Percentiles rank a stretch among this genome's conserved stretches.
Evolutionary conservation across 2,113 vertebrate species (phyloP).

Genomic region (Odontophorus gujanensis): DNA sequence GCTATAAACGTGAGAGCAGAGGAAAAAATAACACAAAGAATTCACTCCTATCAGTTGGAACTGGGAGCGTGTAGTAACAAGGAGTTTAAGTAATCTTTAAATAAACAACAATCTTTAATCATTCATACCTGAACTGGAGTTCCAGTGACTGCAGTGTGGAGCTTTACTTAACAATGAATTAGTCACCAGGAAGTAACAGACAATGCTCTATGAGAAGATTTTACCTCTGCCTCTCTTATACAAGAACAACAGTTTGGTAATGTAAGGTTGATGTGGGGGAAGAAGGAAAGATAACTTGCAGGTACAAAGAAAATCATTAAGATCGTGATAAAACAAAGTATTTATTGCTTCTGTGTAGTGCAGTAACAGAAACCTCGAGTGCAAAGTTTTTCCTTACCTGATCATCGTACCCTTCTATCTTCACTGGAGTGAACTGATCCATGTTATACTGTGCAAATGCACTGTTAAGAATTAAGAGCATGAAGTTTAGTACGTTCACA

Average conservation of each 20-base stretch:
- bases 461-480: slow-evolving; percentile 72
- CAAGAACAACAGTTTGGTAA: not conserved
- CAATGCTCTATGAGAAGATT: not conserved
- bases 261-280: not conserved
- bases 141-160: not conserved
- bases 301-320: not conserved
- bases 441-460: slow-evolving; percentile 98
- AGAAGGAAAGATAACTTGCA: not conserved
- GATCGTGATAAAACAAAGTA: not conserved
- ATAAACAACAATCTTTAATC: not conserved
- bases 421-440: slow-evolving; percentile 95
- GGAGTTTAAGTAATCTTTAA: not conserved
- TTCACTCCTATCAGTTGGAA: not conserved
- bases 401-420: slow-evolving; percentile 91
- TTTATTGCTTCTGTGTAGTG: not conserved
- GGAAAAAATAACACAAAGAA: not conserved
- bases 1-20: not conserved
- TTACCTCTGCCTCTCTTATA: not conserved
- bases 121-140: not conserved
- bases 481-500: not conserved
- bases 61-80: not conserved
- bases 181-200: not conserved
- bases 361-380: not conserved
- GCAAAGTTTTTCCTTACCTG: slow-evolving; percentile 75
- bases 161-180: not conserved